A percentile compares a stretch with the other conserved stretches of the same genome.
Conservation (phyloP, 2,797 vertebrate species). For the Onychomys torridus region DNA sequence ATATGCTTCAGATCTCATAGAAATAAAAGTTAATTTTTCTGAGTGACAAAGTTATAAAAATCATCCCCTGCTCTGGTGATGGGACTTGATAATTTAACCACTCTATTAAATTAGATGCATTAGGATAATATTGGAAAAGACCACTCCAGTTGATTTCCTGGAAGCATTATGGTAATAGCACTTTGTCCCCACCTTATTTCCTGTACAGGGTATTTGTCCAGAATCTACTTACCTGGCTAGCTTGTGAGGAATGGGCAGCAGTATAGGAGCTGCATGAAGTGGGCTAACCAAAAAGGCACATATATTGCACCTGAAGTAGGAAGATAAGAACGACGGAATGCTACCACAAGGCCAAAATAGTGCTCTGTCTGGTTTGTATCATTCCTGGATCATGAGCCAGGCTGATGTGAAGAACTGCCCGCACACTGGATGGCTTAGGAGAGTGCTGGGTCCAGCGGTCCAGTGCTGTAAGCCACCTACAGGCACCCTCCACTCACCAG, state of each 20-base stretch:
- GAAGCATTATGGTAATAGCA: background rate
- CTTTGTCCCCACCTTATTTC: constrained; percentile 1
- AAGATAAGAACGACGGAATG: background rate
- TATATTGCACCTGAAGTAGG: background rate
- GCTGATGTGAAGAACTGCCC: background rate
- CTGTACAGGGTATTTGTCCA: background rate
- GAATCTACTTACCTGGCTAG: background rate
- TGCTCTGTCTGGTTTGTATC: background rate
- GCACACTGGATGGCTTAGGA: too few relatives aligned
- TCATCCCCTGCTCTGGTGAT: background rate
- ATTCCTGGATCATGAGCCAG: background rate
- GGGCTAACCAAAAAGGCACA: background rate
- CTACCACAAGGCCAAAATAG: background rate
- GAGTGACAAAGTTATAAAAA: background rate
- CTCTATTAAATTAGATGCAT: background rate
- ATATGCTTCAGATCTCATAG: background rate
- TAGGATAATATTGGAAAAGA: background rate
- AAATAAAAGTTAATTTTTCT: constrained; percentile 16
- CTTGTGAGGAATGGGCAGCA: background rate
- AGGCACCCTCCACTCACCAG: background rate
- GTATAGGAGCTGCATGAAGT: background rate
- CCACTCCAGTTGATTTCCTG: constrained; percentile 5
- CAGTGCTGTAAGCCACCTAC: background rate
- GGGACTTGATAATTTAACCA: background rate
- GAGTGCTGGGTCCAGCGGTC: background rate